phyloP scores from a whole-genome alignment of 2,888 invertebrate species.

The Tridacna gigas region DNA sequence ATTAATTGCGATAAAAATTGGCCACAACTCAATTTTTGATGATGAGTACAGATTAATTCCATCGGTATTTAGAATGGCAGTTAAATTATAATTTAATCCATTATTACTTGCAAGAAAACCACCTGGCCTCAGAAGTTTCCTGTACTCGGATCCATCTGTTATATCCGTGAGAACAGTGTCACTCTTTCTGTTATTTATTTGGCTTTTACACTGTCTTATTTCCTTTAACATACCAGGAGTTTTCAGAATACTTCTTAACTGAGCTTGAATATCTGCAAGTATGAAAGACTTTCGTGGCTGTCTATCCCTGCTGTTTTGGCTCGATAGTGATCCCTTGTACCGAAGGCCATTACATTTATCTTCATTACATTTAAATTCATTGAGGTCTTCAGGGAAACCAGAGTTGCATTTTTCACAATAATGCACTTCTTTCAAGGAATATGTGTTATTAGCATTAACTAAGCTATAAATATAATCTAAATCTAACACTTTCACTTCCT shows the following conservation, averaged over 20 bases:
- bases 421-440: conserved; percentile 29
- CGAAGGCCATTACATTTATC: conserved; percentile 33
- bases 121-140: background rate
- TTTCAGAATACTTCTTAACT: conserved; percentile 31
- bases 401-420: conserved; percentile 27
- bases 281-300: conserved; percentile 29
- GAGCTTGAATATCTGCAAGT: conserved; percentile 32
- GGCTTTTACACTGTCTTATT: conserved; percentile 22
- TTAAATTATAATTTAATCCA: no score
- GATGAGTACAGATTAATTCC: no score
- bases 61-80: no score
- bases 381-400: conserved; percentile 34
- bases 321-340: conserved; percentile 31
- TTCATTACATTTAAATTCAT: conserved; percentile 29
- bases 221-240: conserved; percentile 26
- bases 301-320: conserved; percentile 10
- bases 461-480: background rate
- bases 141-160: no score
- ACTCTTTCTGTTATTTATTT: conserved; percentile 15
- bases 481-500: background rate
- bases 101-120: conserved; percentile 21
- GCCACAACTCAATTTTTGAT: no score
- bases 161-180: no score
- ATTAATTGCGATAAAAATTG: no score
- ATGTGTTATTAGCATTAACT: background rate